A percentile compares a stretch with the other conserved stretches of the same genome.
Conservation (phyloP, 2,113 vertebrate genomes). For the Turdus rufiventris region DNA sequence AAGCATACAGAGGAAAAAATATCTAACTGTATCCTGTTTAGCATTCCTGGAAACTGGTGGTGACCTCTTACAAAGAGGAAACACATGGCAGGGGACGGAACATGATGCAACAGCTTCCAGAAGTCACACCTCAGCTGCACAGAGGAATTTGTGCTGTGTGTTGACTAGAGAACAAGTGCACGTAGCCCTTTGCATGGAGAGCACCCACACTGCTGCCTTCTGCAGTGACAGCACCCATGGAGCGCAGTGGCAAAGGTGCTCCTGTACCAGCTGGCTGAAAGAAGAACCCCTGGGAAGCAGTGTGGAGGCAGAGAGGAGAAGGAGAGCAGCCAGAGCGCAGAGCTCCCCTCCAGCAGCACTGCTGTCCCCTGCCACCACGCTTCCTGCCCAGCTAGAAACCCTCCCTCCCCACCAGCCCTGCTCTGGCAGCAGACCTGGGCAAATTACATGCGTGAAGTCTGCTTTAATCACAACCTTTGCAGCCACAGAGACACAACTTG, state of each 20-base stretch:
- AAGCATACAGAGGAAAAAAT: background rate
- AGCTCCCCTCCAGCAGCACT: background rate
- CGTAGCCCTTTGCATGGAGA: background rate
- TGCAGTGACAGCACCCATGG: accelerated
- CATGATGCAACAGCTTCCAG: background rate
- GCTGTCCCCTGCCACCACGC: accelerated
- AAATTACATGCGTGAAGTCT: background rate
- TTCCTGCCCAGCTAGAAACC: background rate
- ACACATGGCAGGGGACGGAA: background rate
- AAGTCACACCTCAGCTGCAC: background rate
- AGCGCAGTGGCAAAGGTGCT: background rate
- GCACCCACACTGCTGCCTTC: background rate
- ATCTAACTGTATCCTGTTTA: background rate
- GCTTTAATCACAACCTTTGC: background rate
- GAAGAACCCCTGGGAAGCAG: accelerated
- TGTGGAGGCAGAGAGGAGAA: background rate
- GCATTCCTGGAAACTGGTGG: background rate
- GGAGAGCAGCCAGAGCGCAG: accelerated
- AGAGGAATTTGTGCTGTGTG: background rate
- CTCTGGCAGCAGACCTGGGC: background rate
- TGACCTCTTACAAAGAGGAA: background rate
- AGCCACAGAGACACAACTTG: background rate
- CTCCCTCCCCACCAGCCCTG: background rate
- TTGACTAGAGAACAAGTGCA: background rate
- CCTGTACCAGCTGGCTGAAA: background rate